Percentiles rank a stretch among this genome's conserved stretches.
phyloP scores from a whole-genome alignment of 2,113 vertebrate species.

The Eudyptes chrysolophus region DNA sequence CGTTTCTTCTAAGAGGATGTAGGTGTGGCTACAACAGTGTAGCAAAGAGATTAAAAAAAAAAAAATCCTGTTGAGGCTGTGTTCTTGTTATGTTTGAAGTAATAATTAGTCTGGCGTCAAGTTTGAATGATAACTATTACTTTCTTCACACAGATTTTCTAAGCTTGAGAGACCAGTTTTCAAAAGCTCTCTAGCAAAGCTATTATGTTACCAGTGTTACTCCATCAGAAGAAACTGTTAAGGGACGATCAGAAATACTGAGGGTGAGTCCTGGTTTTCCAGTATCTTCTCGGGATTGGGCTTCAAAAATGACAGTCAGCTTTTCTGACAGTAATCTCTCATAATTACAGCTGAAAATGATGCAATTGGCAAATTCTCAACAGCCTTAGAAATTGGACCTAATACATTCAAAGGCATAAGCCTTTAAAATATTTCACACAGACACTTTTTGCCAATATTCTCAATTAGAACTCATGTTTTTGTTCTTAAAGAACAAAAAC shows the following conservation, averaged over 20 bases:
- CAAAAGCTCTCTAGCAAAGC: slow-evolving; percentile 46
- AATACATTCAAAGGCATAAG: not conserved
- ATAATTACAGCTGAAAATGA: not conserved
- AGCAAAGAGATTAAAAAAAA: not conserved
- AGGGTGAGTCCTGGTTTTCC: not conserved
- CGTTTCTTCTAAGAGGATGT: not conserved
- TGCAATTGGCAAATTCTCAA: not conserved
- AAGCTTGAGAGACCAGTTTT: slow-evolving; percentile 68
- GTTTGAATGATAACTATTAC: slow-evolving; percentile 51
- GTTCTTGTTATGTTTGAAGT: slow-evolving; percentile 50
- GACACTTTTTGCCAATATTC: not conserved
- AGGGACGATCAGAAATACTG: not conserved
- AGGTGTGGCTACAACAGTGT: slow-evolving; percentile 32
- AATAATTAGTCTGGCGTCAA: slow-evolving; percentile 68
- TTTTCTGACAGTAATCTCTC: slow-evolving; percentile 9
- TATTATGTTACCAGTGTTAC: slow-evolving; percentile 15
- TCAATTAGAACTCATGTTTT: not conserved
- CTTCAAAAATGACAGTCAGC: slow-evolving; percentile 18
- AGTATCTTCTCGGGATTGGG: not conserved
- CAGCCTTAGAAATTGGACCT: not conserved
- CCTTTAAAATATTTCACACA: not conserved
- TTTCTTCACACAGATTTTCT: slow-evolving; percentile 47
- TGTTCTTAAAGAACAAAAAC: not conserved
- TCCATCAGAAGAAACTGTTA: slow-evolving; percentile 8
- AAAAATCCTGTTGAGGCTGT: not conserved